These are phyloP conservation scores for mouse (Mus musculus) DNA, from an alignment of 2,113 vertebrate genomes.

Conservation along the genomic window GRCm39 chr2:45006501-45007000, in stretches of 20 bases:
- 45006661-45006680: slow-evolving; percentile 78
- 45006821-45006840: slow-evolving; percentile 63
- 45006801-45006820: slow-evolving; percentile 51
- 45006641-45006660: slow-evolving; percentile 68
- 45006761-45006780: slow-evolving; percentile 71
- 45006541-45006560: slow-evolving; percentile 71
- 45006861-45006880: slow-evolving; percentile 78
- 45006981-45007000: slow-evolving; percentile 72
- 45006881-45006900: slow-evolving; percentile 61
- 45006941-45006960: slow-evolving; percentile 35
- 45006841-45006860: slow-evolving; percentile 67
- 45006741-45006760: slow-evolving; percentile 65
- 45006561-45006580: slow-evolving; percentile 81
- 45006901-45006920: slow-evolving; percentile 61
- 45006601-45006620: slow-evolving; percentile 72
- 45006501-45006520: slow-evolving; percentile 83
- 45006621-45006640: slow-evolving; percentile 57
- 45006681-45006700: slow-evolving; percentile 78
- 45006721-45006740: slow-evolving; percentile 67
- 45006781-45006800: slow-evolving; percentile 73
- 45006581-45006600: slow-evolving; percentile 79
- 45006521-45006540: slow-evolving; percentile 81
- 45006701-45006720: slow-evolving; percentile 76
- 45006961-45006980: slow-evolving; percentile 71
- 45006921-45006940: slow-evolving; percentile 54